A percentile compares a stretch with the other conserved stretches of the same genome.
phyloP scores from a whole-genome alignment of 2,888 invertebrate species.

The Lithophane ornitopus region DNA sequence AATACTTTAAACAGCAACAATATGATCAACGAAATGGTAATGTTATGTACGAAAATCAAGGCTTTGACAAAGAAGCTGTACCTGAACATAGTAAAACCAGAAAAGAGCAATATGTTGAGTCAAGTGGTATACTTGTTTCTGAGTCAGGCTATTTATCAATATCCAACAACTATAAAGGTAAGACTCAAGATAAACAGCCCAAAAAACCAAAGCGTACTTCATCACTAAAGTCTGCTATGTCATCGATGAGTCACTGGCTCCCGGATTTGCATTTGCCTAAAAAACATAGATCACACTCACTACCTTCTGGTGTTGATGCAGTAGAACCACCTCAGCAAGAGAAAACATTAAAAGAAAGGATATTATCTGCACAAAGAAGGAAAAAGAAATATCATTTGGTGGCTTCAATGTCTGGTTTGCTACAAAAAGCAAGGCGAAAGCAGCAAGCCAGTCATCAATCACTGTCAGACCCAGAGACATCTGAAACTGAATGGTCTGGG shows the following conservation, averaged over 20 bases:
- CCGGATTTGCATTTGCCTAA: slow-evolving; percentile 95
- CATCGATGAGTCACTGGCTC: slow-evolving; percentile 94
- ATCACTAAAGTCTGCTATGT: slow-evolving; percentile 95
- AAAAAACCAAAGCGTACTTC: slow-evolving; percentile 94
- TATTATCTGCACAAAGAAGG: slow-evolving; percentile 89
- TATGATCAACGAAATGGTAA: slow-evolving; percentile 89
- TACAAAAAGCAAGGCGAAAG: slow-evolving; percentile 95
- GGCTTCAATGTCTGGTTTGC: slow-evolving; percentile 95
- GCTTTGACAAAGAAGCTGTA: slow-evolving; percentile 78
- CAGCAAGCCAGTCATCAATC: slow-evolving; percentile 92
- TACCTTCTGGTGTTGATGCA: slow-evolving; percentile 93
- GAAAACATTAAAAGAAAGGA: slow-evolving; percentile 86
- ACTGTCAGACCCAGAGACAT: slow-evolving; percentile 94
- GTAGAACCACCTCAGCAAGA: slow-evolving; percentile 87
- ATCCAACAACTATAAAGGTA: slow-evolving; percentile 91
- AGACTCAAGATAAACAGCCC: slow-evolving; percentile 88
- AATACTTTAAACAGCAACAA: slow-evolving; percentile 89
- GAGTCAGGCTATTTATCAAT: slow-evolving; percentile 95
- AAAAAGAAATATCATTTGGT: slow-evolving; percentile 96
- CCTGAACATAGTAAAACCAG: slow-evolving; percentile 78
- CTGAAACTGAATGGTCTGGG: slow-evolving; percentile 93
- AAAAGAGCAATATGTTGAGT: slow-evolving; percentile 87
- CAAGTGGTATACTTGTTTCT: slow-evolving; percentile 92
- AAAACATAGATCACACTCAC: slow-evolving; percentile 95
- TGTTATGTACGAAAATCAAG: slow-evolving; percentile 82